Evolutionary conservation across 2,797 vertebrate genomes (phyloP).

Genomic region (Sebastes vulpes): DNA sequence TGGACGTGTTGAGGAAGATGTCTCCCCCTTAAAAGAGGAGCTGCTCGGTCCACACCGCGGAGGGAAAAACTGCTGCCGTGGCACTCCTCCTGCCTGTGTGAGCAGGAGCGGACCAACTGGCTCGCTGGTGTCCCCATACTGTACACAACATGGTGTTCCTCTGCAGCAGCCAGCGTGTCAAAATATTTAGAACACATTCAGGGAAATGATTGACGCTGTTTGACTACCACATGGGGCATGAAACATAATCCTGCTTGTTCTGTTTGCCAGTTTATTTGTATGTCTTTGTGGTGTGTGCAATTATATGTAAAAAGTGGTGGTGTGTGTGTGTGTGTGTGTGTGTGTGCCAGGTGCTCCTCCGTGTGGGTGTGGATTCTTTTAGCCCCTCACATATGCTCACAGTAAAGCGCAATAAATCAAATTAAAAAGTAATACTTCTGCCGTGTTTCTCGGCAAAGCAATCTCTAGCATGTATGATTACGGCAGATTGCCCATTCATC

Average conservation of each 20-base stretch:
- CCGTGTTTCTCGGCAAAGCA: conserved; percentile 74
- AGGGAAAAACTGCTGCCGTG: conserved; percentile 50
- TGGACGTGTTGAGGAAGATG: conserved; percentile 69
- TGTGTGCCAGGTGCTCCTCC: conserved; percentile 46
- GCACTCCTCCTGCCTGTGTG: conserved; percentile 37
- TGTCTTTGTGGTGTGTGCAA: neutral
- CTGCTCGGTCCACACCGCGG: conserved; percentile 30
- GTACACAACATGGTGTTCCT: conserved; percentile 14
- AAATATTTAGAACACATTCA: conserved; percentile 37
- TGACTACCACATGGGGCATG: conserved; percentile 22
- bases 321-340: conserved; percentile 13
- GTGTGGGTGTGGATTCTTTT: conserved; percentile 59
- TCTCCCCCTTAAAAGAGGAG: conserved; percentile 55
- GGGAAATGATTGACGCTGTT: conserved; percentile 37
- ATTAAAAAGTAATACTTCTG: conserved; percentile 82
- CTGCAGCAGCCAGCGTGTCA: conserved; percentile 16
- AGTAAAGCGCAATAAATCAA: conserved; percentile 84
- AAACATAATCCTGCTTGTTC: conserved; percentile 3
- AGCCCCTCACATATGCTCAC: conserved; percentile 73
- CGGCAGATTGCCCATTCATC: conserved; percentile 75
- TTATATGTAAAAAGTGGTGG: neutral
- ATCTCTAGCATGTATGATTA: conserved; percentile 74
- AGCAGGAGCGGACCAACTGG: neutral
- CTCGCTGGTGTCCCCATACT: conserved; percentile 9
- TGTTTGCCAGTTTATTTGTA: conserved; percentile 33